Evolutionary conservation across 2,888 invertebrate species (phyloP), one percentile per base, ranked within the genome.

Genomic region (Drosophila mulleri): DNA sequence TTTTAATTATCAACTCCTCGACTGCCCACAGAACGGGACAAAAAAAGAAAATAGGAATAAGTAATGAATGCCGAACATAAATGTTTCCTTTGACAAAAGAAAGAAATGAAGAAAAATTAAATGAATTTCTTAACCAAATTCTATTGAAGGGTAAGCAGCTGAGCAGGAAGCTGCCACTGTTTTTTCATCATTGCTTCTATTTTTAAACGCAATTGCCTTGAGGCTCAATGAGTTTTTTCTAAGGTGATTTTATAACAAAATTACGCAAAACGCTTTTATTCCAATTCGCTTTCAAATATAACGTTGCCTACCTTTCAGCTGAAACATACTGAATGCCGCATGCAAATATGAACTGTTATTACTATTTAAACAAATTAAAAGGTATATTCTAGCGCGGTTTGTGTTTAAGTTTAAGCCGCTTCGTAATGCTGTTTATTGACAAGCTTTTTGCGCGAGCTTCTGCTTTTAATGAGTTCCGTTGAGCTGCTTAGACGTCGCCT

Each of bases 1-100:
- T 76, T 87, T 85, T 85, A 88, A 85, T 85, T 85, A 85, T 88
- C 83, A 79, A 79, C 83, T 86, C 64, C 16, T 37, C 68, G 41
- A 48, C 50, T 44, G 70, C 47, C 41, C 64, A 44, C 53, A 53
- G 42, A 41, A 53, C 29, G 39, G 26, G 9, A 44, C 16, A n/a
- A 9, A 47, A 11, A 48, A 42, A 56, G 2, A n/a, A 11, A 20
- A 44, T 0, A 8, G 6, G 12, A 12, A 44, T 12, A 44, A 39
- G 52, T 37, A 20, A 47, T 47, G 53, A 48, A 53, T 54, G 45
- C 35, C 41, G 12, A 63, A 37, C 69, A 44, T 23, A 63, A 58
- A 70, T 70, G 53, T 71, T 63, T 47, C 26, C 26, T 50, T 44
- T 29, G 44, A 14, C 18, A 16, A 26, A 20, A 48, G n/a, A 54